These are phyloP conservation scores for Sebastes iracundus DNA, from an alignment of 2,797 vertebrate species.

Conservation along the genomic window DNA sequence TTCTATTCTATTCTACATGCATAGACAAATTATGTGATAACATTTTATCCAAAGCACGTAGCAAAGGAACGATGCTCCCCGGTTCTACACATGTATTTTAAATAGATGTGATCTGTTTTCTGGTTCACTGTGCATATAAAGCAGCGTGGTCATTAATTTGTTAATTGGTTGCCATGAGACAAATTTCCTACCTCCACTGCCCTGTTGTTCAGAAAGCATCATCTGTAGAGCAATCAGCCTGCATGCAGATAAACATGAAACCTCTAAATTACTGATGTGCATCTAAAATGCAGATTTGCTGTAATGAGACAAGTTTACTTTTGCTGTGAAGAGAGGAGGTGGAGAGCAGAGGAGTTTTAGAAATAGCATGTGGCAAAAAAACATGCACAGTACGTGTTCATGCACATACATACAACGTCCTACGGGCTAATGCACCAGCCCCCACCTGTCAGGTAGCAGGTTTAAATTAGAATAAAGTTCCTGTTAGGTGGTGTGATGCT, in stretches of 20 bases:
- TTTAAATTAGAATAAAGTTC: slow-evolving; percentile 1
- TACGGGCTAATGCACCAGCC: neutral
- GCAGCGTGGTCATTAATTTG: neutral
- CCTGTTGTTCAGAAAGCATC: neutral
- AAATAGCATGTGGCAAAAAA: neutral
- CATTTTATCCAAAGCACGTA: neutral
- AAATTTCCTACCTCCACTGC: neutral
- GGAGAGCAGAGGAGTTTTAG: neutral
- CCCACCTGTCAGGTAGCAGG: neutral
- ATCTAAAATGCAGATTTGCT: slow-evolving; percentile 27
- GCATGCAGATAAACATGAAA: slow-evolving; percentile 3
- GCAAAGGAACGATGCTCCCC: neutral
- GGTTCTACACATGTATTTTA: neutral
- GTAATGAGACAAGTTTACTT: neutral
- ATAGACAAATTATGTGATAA: neutral
- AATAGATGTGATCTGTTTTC: neutral
- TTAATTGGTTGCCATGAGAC: slow-evolving; percentile 11
- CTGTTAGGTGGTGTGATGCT: neutral
- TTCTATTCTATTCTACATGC: no score
- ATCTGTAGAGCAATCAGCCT: neutral
- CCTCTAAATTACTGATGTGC: neutral
- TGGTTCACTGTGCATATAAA: neutral
- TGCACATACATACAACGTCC: neutral
- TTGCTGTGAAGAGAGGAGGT: neutral
- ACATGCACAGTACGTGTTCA: neutral